Evolutionary conservation across 2,888 invertebrate species (phyloP).

Genomic region (Spodoptera littoralis): DNA sequence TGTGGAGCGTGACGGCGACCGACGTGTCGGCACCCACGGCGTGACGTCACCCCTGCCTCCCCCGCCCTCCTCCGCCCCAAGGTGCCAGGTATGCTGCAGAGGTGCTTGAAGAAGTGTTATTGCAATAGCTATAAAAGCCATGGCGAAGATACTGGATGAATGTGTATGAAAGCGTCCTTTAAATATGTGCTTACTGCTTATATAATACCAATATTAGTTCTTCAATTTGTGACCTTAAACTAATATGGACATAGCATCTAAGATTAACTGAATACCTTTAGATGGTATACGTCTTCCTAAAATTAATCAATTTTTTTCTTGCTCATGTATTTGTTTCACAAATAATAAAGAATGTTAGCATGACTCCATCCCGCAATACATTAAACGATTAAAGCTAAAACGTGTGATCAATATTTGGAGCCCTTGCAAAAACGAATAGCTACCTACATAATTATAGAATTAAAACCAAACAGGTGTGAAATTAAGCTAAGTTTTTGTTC

Average conservation of each 20-base stretch:
- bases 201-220: too few relatives aligned
- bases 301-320: too few relatives aligned
- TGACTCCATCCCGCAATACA: too few relatives aligned
- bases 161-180: too few relatives aligned
- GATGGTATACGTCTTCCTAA: too few relatives aligned
- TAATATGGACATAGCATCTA: too few relatives aligned
- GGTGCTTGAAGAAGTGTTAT: slow-evolving; percentile 22
- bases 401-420: slow-evolving; percentile 54
- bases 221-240: too few relatives aligned
- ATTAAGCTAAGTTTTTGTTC: slow-evolving; percentile 85
- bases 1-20: slow-evolving; percentile 88
- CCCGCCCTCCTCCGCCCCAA: slow-evolving; percentile 38
- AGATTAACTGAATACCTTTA: too few relatives aligned
- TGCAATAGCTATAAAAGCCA: slow-evolving; percentile 5
- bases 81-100: slow-evolving; percentile 38
- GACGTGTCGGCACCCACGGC: slow-evolving; percentile 87
- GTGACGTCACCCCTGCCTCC: slow-evolving; percentile 78
- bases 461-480: slow-evolving; percentile 88
- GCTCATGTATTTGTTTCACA: too few relatives aligned
- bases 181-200: too few relatives aligned
- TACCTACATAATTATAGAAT: slow-evolving; percentile 81
- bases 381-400: too few relatives aligned
- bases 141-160: background rate
- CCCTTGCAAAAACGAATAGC: slow-evolving; percentile 79
- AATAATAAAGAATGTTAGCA: too few relatives aligned